phyloP scores from a whole-genome alignment of 64 coral and sea anemone species.

The Exaiptasia diaphana region DNA sequence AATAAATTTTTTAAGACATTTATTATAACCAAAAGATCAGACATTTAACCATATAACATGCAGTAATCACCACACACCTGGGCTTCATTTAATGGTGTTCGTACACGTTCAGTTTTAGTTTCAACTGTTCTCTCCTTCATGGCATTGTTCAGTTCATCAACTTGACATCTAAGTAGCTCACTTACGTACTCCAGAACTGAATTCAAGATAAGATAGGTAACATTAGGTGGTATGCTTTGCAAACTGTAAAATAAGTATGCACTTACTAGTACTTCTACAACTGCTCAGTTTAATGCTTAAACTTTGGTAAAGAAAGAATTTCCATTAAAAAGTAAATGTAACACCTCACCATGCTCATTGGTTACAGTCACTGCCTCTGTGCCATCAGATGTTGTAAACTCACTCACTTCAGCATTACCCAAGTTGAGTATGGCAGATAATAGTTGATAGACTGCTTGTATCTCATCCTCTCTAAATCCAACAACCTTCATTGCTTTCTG shows the following conservation, averaged over 20 bases:
- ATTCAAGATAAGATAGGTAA: no score
- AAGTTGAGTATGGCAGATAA: conserved; percentile 91
- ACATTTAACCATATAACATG: not conserved
- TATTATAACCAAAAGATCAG: not conserved
- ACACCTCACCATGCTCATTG: conserved; percentile 64
- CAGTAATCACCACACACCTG: conserved; percentile 33
- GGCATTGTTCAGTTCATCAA: conserved; percentile 62
- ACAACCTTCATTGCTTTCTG: conserved; percentile 93
- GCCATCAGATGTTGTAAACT: conserved; percentile 54
- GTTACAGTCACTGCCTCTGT: conserved; percentile 72
- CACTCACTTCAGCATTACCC: conserved; percentile 78
- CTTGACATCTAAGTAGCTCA: conserved; percentile 77
- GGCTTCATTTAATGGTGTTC: conserved; percentile 60
- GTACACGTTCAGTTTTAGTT: conserved; percentile 70
- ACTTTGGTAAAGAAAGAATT: no score
- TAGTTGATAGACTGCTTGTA: conserved; percentile 66
- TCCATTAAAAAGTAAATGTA: not conserved
- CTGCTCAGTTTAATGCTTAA: no score
- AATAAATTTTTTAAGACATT: not conserved
- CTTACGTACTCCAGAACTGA: conserved; percentile 75
- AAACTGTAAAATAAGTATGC: no score
- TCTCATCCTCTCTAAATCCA: conserved; percentile 72
- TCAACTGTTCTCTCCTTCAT: conserved; percentile 90
- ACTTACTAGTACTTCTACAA: no score
- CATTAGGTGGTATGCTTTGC: no score